phyloP scores from a whole-genome alignment of 2,113 vertebrate species.

The Callipepla californica region DNA sequence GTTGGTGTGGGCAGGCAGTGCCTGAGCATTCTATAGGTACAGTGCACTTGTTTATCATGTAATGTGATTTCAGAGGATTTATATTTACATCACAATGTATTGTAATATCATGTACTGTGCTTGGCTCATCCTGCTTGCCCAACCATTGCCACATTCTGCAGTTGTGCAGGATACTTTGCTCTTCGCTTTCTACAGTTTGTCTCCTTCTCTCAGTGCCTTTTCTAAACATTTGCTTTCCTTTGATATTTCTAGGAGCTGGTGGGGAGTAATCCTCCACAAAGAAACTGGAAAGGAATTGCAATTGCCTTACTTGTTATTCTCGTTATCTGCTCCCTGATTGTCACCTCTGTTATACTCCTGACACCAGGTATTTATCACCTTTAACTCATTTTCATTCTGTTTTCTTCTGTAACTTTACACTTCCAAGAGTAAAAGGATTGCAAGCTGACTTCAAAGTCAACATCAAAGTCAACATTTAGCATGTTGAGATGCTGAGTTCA shows the following conservation, averaged over 20 bases:
- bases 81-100: not conserved
- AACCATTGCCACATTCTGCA: fast-evolving
- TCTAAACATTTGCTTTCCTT: conserved; percentile 34
- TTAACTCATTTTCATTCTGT: not conserved
- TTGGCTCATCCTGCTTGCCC: not conserved
- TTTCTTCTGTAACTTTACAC: conserved; percentile 38
- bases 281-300: conserved; percentile 99
- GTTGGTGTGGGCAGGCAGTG: not conserved
- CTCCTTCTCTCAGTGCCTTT: conserved; percentile 4
- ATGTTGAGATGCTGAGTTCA: not conserved
- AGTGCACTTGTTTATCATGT: not conserved
- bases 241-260: conserved; percentile 91
- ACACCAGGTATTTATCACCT: conserved; percentile 89
- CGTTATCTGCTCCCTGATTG: conserved; percentile 98
- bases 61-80: not conserved
- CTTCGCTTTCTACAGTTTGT: conserved; percentile 3
- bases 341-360: conserved; percentile 98
- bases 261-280: conserved; percentile 97
- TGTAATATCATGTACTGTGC: not conserved
- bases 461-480: not conserved
- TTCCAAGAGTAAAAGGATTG: conserved; percentile 10
- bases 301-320: conserved; percentile 98
- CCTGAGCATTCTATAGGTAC: not conserved
- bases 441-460: not conserved
- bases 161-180: not conserved